Conservation (phyloP, 2,888 invertebrate species). For the Epinotia ramella region DNA sequence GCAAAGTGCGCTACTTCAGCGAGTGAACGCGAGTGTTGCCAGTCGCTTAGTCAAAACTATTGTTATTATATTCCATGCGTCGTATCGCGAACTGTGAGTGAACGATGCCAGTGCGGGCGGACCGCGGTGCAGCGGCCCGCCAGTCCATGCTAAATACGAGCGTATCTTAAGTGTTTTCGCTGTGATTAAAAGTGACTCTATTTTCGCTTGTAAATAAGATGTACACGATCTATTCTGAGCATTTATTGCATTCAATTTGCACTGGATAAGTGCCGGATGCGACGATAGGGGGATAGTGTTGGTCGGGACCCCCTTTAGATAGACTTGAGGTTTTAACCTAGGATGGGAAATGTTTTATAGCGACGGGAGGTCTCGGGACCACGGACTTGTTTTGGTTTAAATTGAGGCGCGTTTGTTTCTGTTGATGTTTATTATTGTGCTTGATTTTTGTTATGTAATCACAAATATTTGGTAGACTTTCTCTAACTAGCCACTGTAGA, state of each 20-base stretch:
- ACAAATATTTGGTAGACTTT: conserved; percentile 75
- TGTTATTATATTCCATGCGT: conserved; percentile 3
- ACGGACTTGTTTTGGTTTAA: conserved; percentile 53
- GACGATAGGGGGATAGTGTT: conserved; percentile 10
- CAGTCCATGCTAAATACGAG: conserved; percentile 29
- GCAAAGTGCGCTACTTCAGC: conserved; percentile 80
- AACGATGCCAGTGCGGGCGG: background rate
- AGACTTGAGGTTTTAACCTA: conserved; percentile 14
- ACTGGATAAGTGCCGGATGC: conserved; percentile 50
- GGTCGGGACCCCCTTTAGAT: conserved; percentile 32
- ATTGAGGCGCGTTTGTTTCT: conserved; percentile 72
- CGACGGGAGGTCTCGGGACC: conserved; percentile 34
- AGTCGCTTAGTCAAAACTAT: background rate
- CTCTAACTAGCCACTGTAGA: conserved; percentile 71
- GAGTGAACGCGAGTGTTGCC: conserved; percentile 57
- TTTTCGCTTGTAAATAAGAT: conserved; percentile 59
- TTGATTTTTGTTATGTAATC: conserved; percentile 79
- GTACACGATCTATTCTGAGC: conserved; percentile 57
- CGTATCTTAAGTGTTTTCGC: conserved; percentile 55
- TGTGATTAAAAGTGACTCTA: conserved; percentile 56
- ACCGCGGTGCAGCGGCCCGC: background rate
- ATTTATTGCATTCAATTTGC: conserved; percentile 66
- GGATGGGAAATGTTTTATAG: background rate
- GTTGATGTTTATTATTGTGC: conserved; percentile 79
- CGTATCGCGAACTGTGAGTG: conserved; percentile 13